Conservation (phyloP, 1,140 invertebrate species). For the Drosophila pectinifera region DNA sequence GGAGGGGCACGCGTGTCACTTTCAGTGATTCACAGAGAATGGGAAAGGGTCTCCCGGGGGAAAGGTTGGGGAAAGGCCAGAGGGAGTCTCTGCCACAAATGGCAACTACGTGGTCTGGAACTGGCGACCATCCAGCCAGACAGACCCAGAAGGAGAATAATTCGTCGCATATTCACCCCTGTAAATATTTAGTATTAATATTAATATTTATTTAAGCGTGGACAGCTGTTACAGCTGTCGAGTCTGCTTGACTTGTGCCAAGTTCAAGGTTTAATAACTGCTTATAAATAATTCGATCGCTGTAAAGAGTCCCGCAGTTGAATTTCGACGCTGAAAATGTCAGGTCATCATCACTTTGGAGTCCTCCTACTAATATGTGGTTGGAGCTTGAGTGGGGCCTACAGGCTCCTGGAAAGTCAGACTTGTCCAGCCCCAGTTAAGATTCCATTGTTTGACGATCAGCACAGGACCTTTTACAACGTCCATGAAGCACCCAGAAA, state of each 20-base stretch:
- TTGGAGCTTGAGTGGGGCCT: slow-evolving; percentile 10
- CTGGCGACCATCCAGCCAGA: neutral
- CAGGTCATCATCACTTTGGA: slow-evolving; percentile 8
- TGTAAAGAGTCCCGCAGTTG: slow-evolving; percentile 28
- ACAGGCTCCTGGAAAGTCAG: slow-evolving; percentile 18
- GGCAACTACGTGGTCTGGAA: slow-evolving; percentile 62
- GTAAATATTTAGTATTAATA: slow-evolving; percentile 36
- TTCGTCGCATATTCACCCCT: slow-evolving; percentile 6
- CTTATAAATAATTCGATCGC: slow-evolving; percentile 40
- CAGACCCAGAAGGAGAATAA: neutral
- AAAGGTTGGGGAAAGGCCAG: slow-evolving; percentile 16
- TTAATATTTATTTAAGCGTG: slow-evolving; percentile 30
- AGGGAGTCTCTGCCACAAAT: slow-evolving; percentile 49
- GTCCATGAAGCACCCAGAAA: neutral
- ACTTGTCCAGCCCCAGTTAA: slow-evolving; percentile 36
- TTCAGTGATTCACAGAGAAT: slow-evolving; percentile 54
- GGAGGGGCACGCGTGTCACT: slow-evolving; percentile 60
- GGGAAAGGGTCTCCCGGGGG: slow-evolving; percentile 21
- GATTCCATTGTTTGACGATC: neutral
- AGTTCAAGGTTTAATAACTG: slow-evolving; percentile 53
- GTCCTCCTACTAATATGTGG: slow-evolving; percentile 16
- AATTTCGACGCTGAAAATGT: slow-evolving; percentile 38
- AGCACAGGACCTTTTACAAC: slow-evolving; percentile 34
- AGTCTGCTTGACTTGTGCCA: slow-evolving; percentile 23
- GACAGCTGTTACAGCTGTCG: slow-evolving; percentile 41